phyloP scores from a whole-genome alignment of 2,113 vertebrate species.

The Okapia johnstoni region DNA sequence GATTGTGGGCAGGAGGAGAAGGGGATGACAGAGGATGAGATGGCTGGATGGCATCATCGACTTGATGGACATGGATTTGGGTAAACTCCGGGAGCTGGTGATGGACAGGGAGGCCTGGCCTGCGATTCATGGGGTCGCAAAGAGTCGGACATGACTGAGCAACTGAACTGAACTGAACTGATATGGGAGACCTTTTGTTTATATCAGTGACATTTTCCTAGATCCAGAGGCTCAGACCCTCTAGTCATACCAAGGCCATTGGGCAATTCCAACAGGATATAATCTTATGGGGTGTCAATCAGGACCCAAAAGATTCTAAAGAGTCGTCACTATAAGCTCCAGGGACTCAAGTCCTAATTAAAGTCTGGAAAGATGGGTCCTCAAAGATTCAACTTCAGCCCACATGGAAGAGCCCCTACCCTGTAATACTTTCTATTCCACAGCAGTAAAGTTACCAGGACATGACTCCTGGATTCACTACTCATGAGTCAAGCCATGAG shows the following conservation, averaged over 20 bases:
- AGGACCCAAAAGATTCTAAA: background rate
- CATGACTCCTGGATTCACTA: background rate
- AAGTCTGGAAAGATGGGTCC: background rate
- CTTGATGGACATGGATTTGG: too few relatives aligned
- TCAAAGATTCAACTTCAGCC: background rate
- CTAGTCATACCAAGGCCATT: background rate
- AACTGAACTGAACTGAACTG: background rate
- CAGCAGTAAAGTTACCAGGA: background rate
- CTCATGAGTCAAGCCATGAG: background rate
- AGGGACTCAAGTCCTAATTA: background rate
- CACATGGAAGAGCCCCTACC: background rate
- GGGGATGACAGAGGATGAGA: too few relatives aligned
- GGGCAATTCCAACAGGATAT: background rate
- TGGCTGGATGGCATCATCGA: too few relatives aligned
- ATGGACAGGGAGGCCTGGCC: too few relatives aligned
- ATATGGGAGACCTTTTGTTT: background rate
- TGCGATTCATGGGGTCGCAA: too few relatives aligned
- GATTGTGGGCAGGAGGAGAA: too few relatives aligned
- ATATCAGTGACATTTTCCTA: background rate
- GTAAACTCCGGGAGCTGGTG: too few relatives aligned
- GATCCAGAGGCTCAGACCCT: background rate
- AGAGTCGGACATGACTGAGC: too few relatives aligned
- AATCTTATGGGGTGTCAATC: fast-evolving
- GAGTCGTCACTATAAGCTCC: background rate
- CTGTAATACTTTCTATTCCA: background rate